Percentiles rank a stretch among this genome's conserved stretches.
Evolutionary conservation across 2,113 vertebrate genomes (phyloP).

Genomic region (Oreochromis niloticus): DNA sequence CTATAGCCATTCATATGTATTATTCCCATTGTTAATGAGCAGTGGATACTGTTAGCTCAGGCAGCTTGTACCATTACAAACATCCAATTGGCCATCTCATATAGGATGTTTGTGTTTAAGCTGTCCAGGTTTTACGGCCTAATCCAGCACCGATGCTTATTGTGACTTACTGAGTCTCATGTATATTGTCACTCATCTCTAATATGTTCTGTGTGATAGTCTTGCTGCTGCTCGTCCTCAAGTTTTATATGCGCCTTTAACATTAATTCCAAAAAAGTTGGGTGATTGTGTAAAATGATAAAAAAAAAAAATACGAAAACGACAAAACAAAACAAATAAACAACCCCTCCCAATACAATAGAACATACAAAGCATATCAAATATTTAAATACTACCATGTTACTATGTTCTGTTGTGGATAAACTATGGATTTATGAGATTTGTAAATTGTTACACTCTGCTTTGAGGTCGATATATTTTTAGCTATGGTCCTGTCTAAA

Average conservation of each 20-base stretch:
- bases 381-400: not conserved
- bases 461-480: not conserved
- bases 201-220: not conserved
- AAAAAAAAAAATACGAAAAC: not conserved
- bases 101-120: not conserved
- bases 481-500: not conserved
- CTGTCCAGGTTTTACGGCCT: not conserved
- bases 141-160: not conserved
- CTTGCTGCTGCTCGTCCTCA: too few relatives aligned
- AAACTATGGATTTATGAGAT: not conserved
- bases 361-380: not conserved
- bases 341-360: not conserved
- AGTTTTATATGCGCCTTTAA: not conserved
- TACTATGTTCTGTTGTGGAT: not conserved
- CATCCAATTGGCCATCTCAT: not conserved
- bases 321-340: not conserved
- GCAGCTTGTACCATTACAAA: not conserved
- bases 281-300: not conserved
- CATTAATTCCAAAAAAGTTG: not conserved
- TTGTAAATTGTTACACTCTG: not conserved
- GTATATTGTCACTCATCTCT: not conserved
- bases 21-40: not conserved
- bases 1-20: not conserved
- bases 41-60: not conserved
- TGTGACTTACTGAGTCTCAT: too few relatives aligned